phyloP scores from a whole-genome alignment of 2,113 vertebrate genomes.

The Australoheros scitulus region DNA sequence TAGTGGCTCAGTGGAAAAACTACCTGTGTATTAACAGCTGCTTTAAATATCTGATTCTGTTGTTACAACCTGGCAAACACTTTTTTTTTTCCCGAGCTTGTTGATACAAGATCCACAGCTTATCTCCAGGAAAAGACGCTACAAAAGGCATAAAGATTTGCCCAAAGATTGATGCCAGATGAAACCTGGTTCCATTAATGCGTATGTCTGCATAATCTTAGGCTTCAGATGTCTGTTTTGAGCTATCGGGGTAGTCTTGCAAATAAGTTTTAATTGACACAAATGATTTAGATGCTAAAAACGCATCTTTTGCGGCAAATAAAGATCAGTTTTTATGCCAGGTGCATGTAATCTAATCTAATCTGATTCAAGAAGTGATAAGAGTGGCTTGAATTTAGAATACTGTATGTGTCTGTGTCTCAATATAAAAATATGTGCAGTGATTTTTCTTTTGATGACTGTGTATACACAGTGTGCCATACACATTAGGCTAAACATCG shows the following conservation, averaged over 20 bases:
- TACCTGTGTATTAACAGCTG: constrained; percentile 36
- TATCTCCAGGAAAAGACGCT: constrained; percentile 47
- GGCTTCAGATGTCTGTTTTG: not conserved
- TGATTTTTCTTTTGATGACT: not conserved
- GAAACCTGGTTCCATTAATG: not conserved
- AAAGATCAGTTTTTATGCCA: not conserved
- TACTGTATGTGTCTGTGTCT: not conserved
- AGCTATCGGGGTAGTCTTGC: not conserved
- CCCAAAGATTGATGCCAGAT: not conserved
- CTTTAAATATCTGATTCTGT: constrained; percentile 33
- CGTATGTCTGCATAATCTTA: not conserved
- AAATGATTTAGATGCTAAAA: not conserved
- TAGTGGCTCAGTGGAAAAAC: constrained; percentile 6
- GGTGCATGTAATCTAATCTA: not conserved
- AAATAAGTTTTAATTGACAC: not conserved
- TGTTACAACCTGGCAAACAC: not conserved
- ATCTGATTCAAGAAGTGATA: not conserved
- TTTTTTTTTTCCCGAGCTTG: constrained; percentile 48
- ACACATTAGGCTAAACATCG: constrained; percentile 56
- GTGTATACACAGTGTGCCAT: not conserved
- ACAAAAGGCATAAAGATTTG: constrained; percentile 19
- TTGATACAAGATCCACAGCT: constrained; percentile 70
- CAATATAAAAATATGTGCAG: not conserved
- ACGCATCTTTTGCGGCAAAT: not conserved
- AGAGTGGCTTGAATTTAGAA: not conserved